Base-by-base conservation (phyloP, 2,888 invertebrate genomes). In the Epiblema foenella region DNA sequence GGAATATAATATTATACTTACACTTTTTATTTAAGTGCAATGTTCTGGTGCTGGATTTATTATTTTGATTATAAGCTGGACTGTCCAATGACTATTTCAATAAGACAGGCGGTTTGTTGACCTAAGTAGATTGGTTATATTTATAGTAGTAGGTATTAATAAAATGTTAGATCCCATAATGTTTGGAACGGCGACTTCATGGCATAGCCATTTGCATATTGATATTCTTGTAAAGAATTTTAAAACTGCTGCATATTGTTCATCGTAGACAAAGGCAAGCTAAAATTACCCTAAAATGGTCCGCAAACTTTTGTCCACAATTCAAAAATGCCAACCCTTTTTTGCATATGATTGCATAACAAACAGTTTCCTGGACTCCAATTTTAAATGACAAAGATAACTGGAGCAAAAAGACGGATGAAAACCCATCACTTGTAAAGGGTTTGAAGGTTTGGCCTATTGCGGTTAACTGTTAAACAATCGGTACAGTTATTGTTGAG, bases 401-500 rank as follows among this genome's bases (percentile, higher is more conserved):
- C 84, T 92, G 81, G 92, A 92, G 93, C 92, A 93, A 91, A 92
- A 91, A 90, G 76, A 72, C 66, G 9, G 15, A 59, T 72, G 76
- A 81, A 79, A 83, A 84, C 81, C 74, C 79, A 80, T 83, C 91
- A 91, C 91, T 90, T 90, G 91, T 91, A 93, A 92, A 88, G 90
- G 91, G 90, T 91, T 91, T 87, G 20, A 87, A 91, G 90, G 90
- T 91, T 91, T 88, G 54, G 88, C 90, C 89, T 87, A 89, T 90
- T 93, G 93, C 90, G 93, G 93, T 93, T 91, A 89, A 89, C 89
- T 87, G 91, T 92, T 89, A 87, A 91, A 91, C 91, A 93, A 93
- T 92, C 85, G 87, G 87, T 89, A 91, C 93, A 88, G 92, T 93
- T 93, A 92, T 91, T 89, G 90, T 87, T 80, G 83, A 85, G 81